phyloP scores from a whole-genome alignment of 2,888 invertebrate species.

The Heteromyza rotundicornis region DNA sequence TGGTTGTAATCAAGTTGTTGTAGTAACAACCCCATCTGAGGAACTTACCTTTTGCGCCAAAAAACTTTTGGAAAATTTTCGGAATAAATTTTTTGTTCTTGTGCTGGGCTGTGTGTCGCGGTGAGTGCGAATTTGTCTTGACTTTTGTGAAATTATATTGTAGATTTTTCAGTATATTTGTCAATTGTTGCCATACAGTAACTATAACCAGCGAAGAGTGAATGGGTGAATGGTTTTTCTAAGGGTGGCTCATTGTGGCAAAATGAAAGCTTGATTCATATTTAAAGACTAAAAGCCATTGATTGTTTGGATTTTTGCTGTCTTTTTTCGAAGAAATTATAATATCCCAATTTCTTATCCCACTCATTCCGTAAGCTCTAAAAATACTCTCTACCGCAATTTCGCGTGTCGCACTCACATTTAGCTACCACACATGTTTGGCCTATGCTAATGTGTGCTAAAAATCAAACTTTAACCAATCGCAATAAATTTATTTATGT shows the following conservation, averaged over 20 bases:
- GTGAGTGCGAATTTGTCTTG: neutral
- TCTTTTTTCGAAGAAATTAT: no score
- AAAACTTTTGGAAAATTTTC: no score
- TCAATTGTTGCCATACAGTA: neutral
- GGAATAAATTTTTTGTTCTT: neutral
- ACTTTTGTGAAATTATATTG: no score
- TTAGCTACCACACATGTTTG: neutral
- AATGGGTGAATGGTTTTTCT: no score
- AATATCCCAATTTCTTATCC: no score
- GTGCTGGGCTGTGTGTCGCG: neutral
- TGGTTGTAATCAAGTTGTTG: neutral
- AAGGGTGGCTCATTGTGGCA: no score
- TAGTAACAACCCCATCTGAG: neutral
- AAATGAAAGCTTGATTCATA: neutral
- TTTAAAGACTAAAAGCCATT: constrained; percentile 19
- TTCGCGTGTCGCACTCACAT: neutral
- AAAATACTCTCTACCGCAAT: no score
- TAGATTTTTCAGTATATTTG: neutral
- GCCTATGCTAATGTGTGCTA: constrained; percentile 15
- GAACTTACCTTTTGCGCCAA: no score
- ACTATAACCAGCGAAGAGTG: no score
- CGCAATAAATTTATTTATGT: constrained; percentile 16
- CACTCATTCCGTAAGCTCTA: no score
- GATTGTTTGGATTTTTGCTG: constrained; percentile 16
- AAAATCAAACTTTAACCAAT: constrained; percentile 18